phyloP scores from a whole-genome alignment of 2,113 vertebrate genomes.

The Bubo bubo region DNA sequence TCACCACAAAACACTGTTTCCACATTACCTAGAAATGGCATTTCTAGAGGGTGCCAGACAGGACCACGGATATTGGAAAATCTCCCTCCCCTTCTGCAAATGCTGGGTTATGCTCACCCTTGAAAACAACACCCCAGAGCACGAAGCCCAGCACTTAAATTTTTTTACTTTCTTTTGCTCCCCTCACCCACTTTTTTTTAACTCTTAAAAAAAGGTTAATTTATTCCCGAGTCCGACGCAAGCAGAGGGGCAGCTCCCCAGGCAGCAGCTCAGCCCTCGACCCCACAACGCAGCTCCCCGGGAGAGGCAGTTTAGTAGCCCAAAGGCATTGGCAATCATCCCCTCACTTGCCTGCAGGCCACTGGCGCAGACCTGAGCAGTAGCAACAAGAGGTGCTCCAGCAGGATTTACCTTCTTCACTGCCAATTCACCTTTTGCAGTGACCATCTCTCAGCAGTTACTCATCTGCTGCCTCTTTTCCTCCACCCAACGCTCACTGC shows the following conservation, averaged over 20 bases:
- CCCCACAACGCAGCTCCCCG: fast-evolving
- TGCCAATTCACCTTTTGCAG: not conserved
- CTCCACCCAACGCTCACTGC: not conserved
- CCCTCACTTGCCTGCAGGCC: not conserved
- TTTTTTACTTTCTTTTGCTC: not conserved
- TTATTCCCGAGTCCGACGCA: not conserved
- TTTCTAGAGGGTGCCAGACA: not conserved
- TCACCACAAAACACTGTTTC: not conserved
- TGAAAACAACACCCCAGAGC: no score
- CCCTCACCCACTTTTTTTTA: not conserved
- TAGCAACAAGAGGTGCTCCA: fast-evolving
- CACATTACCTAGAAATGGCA: fast-evolving
- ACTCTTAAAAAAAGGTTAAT: not conserved
- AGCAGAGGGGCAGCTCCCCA: not conserved
- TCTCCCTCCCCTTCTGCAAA: not conserved
- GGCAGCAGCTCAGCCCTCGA: not conserved
- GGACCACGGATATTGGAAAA: fast-evolving
- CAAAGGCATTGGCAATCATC: fast-evolving
- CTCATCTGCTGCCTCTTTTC: not conserved
- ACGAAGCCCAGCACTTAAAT: not conserved
- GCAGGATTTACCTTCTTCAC: not conserved
- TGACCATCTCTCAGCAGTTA: not conserved
- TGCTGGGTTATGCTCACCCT: fast-evolving
- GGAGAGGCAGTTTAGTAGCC: not conserved
- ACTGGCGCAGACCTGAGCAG: not conserved